Base-by-base conservation (phyloP, 2,113 vertebrate genomes). In the Erinaceus europaeus region DNA sequence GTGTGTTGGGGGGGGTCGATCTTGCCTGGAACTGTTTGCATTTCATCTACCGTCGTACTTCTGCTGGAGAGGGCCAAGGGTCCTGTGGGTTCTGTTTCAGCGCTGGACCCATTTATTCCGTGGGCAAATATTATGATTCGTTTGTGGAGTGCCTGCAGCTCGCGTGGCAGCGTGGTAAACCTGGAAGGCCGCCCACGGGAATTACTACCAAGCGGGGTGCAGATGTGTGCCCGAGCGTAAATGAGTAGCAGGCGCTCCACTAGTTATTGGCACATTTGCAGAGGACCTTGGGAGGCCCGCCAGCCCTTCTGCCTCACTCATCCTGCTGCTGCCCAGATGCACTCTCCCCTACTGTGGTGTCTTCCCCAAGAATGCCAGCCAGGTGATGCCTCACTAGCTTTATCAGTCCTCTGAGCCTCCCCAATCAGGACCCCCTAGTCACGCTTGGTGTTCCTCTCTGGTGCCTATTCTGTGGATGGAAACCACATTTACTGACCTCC, bases 151-250 rank as follows among this genome's bases (percentile, higher is more conserved):
- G 83, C 83, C 80, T 76, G 68, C 61, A 75, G 46, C 76, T 77
- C 84, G 73, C 3, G 18, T 88, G 90, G 89, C 68, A 23, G 25
- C 3, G 2, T 72, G 75, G 48, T 87, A 74, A 82, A 61, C 50
- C 87, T 92, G 94, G 91, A 92, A 90, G 86, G 50, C 68, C 79
- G 93, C 86, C 92, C 88, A 36, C 52, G 52, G 72, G 83, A 90
- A 53, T 86, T 92, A 81, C 90, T 91, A 71, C 50, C 90, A 50
- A 76, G 89, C 36, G 18, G 83, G 55, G 50, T 73, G 57, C 52
- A 65, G 88, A 42, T 23, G 59, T 76, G 82, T 46, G 86, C 11
- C 9, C 34, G n/a, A 75, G 34, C 21, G 2, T 80, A 44, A 92
- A 76, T 52, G 6, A 78, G 80, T 23, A 40, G 86, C 69, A n/a